Evolutionary conservation across 2,888 invertebrate genomes (phyloP), one percentile per base, ranked within the genome.

Genomic region (Itoplectis maculator): DNA sequence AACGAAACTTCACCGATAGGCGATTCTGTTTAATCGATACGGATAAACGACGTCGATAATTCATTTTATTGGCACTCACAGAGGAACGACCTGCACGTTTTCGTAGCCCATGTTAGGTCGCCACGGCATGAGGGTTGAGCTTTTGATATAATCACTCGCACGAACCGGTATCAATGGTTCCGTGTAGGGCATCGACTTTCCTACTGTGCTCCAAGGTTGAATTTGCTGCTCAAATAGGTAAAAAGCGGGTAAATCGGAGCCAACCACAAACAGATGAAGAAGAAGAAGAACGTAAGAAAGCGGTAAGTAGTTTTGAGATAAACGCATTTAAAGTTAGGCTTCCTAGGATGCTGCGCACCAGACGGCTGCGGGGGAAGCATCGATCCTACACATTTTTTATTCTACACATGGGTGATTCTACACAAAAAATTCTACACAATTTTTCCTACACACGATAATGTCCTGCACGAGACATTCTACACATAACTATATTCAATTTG

Each of bases 91-190:
- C 94, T 96, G 96, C 79, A 96, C 95, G 91, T 96, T 96, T 93
- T 97, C 96, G 92, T 96, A 97, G 75, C 96, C 96, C 93, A 96
- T 94, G 59, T 96, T 96, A 29, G 97, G 96, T 82, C 96, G 94
- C 97, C 97, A 97, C 54, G 96, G 96, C 91, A 96, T 96, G 83
- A 96, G 96, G 84, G 95, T 94, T 4, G 96, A 95, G 1, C 96
- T 95, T 93, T 96, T 95, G 91, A 95, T 96, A 88, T 95, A 96
- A 88, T 95, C 94, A 51, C 95, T 96, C 42, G 95, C 94, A 87
- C 96, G 94, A 11, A 95, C 93, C 11, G 96, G 95, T 83, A 95
- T 93, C 73, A 94, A 93, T 18, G 96, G 94, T 86, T 96, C 96
- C 94, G 96, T 95, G 86, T 94, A 95, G 15, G 95, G 94, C 79